These are phyloP conservation scores for Nomada fucata DNA, from an alignment of 2,888 invertebrate species.

Conservation along the genomic window DNA sequence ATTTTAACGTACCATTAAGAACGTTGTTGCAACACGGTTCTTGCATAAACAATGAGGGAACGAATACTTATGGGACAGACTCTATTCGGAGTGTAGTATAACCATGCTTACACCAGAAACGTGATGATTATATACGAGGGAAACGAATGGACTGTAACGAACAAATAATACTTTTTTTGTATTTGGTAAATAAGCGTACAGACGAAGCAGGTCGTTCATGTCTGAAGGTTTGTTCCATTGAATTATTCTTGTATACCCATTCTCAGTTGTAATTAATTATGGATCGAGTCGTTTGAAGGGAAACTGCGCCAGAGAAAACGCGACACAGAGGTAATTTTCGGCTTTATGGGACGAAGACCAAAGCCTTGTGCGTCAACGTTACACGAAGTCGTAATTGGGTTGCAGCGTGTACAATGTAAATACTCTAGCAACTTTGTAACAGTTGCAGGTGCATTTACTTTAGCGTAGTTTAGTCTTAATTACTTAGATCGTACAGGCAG, in stretches of 20 bases:
- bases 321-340: neutral
- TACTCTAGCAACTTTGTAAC: neutral
- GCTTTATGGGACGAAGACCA: neutral
- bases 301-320: neutral
- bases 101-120: too few species aligned
- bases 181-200: too few species aligned
- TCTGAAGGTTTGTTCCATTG: neutral
- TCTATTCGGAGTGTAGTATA: too few species aligned
- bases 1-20: too few species aligned
- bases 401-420: neutral
- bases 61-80: too few species aligned
- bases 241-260: too few species aligned
- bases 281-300: neutral
- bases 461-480: neutral
- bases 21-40: too few species aligned
- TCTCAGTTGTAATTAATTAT: neutral
- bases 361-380: neutral
- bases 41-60: too few species aligned
- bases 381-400: neutral
- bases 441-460: neutral
- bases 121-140: too few species aligned
- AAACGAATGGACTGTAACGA: too few species aligned
- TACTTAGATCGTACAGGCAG: neutral
- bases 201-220: too few species aligned
- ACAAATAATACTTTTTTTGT: too few species aligned